Conservation (phyloP, 2,888 invertebrate species). For the Tiliacea aurago region DNA sequence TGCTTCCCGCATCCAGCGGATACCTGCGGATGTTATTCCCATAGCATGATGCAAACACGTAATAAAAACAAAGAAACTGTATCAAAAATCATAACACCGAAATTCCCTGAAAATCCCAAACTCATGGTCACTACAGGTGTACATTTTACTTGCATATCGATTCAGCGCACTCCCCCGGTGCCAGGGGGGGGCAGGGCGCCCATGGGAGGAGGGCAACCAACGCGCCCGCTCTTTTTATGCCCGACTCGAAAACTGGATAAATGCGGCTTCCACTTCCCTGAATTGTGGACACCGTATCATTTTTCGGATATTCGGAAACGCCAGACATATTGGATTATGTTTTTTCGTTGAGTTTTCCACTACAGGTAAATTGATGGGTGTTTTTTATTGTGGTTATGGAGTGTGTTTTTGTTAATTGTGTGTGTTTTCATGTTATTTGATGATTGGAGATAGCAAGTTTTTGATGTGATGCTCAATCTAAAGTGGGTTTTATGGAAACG, state of each 20-base stretch:
- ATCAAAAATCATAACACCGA: conserved; percentile 10
- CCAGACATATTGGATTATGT: conserved; percentile 30
- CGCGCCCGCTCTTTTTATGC: conserved; percentile 75
- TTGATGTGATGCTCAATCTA: conserved; percentile 7
- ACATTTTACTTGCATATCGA: conserved; percentile 87
- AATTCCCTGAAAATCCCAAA: conserved; percentile 51
- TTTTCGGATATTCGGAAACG: conserved; percentile 51
- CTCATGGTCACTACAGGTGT: conserved; percentile 75
- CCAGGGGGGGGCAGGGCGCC: conserved; percentile 63
- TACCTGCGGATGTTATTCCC: background rate
- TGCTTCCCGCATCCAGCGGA: no score
- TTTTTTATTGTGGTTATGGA: background rate
- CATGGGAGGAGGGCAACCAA: conserved; percentile 62
- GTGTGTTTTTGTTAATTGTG: background rate
- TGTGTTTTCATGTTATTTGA: background rate
- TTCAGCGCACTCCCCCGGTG: conserved; percentile 78
- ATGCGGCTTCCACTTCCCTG: conserved; percentile 76
- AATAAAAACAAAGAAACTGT: background rate
- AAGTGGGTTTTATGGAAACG: background rate
- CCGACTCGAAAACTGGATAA: conserved; percentile 81
- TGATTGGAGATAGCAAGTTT: conserved; percentile 5
- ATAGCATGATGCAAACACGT: background rate
- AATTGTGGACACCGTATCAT: conserved; percentile 63
- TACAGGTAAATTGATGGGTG: conserved; percentile 7
- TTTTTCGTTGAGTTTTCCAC: conserved; percentile 26